A percentile compares a stretch with the other conserved stretches of the same genome.
These are phyloP conservation scores for Zosterops lateralis DNA, from an alignment of 2,113 vertebrate genomes.

Conservation along the genomic window DNA sequence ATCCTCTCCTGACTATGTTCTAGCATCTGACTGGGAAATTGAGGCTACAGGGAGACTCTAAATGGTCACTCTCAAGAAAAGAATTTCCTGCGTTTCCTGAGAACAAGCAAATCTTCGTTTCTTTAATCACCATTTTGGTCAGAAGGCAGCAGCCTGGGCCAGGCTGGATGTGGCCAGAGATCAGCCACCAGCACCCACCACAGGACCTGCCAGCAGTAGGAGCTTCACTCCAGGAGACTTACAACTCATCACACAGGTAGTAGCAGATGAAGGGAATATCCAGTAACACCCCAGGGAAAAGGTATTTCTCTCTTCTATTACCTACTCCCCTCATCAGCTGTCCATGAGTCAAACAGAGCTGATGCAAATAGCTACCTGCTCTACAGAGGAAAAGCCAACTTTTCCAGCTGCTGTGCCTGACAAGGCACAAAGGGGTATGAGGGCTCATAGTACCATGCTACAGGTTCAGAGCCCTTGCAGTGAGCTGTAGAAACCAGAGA, in stretches of 20 bases:
- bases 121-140: background rate
- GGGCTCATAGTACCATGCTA: background rate
- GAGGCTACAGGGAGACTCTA: background rate
- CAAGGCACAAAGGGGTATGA: fast-evolving
- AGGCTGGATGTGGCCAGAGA: background rate
- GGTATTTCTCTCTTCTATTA: background rate
- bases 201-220: background rate
- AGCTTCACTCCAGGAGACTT: background rate
- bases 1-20: background rate
- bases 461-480: background rate
- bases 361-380: background rate
- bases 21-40: background rate
- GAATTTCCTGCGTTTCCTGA: background rate
- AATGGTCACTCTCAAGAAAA: background rate
- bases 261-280: background rate
- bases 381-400: background rate
- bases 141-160: background rate
- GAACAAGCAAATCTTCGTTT: background rate
- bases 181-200: background rate
- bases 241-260: background rate
- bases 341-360: background rate
- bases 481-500: background rate
- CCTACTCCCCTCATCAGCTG: background rate
- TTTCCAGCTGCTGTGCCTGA: background rate
- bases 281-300: background rate